These are phyloP conservation scores for Ectropis grisescens DNA, from an alignment of 1,140 invertebrate genomes.

Conservation along the genomic window DNA sequence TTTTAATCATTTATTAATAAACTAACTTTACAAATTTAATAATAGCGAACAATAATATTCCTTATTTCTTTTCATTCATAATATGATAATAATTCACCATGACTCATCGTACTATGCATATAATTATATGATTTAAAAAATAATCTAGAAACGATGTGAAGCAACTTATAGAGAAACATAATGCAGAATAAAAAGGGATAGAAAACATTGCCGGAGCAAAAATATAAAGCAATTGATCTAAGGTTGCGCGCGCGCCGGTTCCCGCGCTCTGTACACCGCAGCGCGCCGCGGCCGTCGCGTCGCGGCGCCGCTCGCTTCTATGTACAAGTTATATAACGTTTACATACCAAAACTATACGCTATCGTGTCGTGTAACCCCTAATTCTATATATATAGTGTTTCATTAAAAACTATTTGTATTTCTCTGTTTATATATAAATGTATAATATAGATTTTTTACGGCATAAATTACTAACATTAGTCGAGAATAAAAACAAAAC, in stretches of 20 bases:
- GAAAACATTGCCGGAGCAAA: constrained; percentile 14
- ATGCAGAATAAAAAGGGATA: constrained; percentile 58
- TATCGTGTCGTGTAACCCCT: constrained; percentile 58
- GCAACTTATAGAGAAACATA: constrained; percentile 64
- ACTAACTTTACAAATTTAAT: constrained; percentile 71
- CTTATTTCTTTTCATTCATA: constrained; percentile 69
- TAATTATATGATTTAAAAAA: constrained; percentile 67
- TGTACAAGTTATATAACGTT: constrained; percentile 63
- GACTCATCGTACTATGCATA: constrained; percentile 66
- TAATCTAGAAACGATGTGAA: constrained; percentile 66
- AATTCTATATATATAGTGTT: constrained; percentile 64
- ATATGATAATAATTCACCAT: constrained; percentile 68
- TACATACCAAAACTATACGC: constrained; percentile 68
- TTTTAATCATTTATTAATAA: constrained; percentile 70
- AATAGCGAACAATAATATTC: constrained; percentile 70
- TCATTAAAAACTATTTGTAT: constrained; percentile 56
- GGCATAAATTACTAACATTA: constrained; percentile 68
- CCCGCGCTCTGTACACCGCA: not conserved
- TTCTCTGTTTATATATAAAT: constrained; percentile 48
- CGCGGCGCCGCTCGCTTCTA: constrained; percentile 33
- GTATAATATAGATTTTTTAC: constrained; percentile 60
- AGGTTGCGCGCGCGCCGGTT: too few relatives aligned
- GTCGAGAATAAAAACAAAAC: constrained; percentile 53
- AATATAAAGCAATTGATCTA: constrained; percentile 8
- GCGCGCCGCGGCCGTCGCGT: not conserved